Conservation (phyloP, 2,113 vertebrate species). For the Solea senegalensis region DNA sequence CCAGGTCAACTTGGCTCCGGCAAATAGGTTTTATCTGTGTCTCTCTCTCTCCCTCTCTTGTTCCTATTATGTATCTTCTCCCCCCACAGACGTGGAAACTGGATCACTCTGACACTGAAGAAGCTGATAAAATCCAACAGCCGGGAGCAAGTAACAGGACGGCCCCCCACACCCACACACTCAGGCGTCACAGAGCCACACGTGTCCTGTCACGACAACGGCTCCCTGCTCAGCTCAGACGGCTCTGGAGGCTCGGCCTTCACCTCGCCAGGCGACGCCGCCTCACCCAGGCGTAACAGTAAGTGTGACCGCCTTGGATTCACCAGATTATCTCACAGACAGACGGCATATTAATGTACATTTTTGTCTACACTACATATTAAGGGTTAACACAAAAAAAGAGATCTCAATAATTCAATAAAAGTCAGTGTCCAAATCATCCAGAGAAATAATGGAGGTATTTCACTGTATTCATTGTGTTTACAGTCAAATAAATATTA, state of each 20-base stretch:
- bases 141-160: slow-evolving; percentile 82
- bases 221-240: slow-evolving; percentile 65
- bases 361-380: no score
- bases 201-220: slow-evolving; percentile 64
- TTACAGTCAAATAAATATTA: not conserved
- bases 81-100: slow-evolving; percentile 90
- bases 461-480: not conserved
- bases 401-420: not conserved
- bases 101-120: slow-evolving; percentile 96
- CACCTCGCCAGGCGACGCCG: slow-evolving; percentile 40
- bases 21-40: not conserved
- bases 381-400: no score
- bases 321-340: not conserved
- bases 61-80: slow-evolving; percentile 20
- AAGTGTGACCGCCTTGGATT: slow-evolving; percentile 53
- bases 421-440: not conserved
- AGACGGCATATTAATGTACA: no score
- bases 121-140: slow-evolving; percentile 96
- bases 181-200: slow-evolving; percentile 84
- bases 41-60: not conserved
- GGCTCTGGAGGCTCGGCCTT: slow-evolving; percentile 68
- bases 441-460: not conserved
- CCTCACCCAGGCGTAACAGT: slow-evolving; percentile 64
- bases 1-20: not conserved
- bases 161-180: slow-evolving; percentile 80